Evolutionary conservation across 2,113 vertebrate genomes (phyloP).

Genomic region (Gymnorhina tibicen): DNA sequence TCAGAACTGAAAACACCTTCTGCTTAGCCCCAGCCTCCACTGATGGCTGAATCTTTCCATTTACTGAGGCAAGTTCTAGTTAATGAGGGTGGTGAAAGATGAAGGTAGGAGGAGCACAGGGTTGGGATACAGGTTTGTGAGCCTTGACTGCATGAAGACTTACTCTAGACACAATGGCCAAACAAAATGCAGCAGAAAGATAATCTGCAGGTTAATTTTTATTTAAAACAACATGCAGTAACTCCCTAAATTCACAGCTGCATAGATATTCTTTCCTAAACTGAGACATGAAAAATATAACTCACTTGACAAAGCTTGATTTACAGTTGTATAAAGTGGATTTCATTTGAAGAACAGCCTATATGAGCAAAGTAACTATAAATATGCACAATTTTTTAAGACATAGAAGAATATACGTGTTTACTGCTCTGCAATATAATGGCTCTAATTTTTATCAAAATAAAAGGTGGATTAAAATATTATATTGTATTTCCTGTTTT

Average conservation of each 20-base stretch:
- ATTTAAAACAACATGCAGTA: not conserved
- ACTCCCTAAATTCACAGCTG: not conserved
- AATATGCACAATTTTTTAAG: not conserved
- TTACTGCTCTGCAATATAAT: not conserved
- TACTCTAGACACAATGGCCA: not conserved
- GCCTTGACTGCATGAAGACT: not conserved
- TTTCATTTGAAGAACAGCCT: not conserved
- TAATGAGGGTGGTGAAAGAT: not conserved
- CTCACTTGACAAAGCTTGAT: not conserved
- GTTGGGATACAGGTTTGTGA: not conserved
- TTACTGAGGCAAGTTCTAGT: not conserved
- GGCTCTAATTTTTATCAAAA: not conserved
- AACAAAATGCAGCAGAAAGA: not conserved
- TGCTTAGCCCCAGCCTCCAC: not conserved
- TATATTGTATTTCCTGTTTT: not conserved
- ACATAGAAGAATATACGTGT: not conserved
- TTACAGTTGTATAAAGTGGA: not conserved
- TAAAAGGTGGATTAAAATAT: not conserved
- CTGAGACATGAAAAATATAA: not conserved
- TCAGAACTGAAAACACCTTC: not conserved
- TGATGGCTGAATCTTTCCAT: not conserved
- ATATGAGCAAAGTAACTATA: not conserved
- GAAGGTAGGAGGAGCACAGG: not conserved
- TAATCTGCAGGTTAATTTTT: not conserved
- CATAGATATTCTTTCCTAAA: not conserved